phyloP scores from a whole-genome alignment of 1,140 invertebrate species.

The Antheraea mylitta region DNA sequence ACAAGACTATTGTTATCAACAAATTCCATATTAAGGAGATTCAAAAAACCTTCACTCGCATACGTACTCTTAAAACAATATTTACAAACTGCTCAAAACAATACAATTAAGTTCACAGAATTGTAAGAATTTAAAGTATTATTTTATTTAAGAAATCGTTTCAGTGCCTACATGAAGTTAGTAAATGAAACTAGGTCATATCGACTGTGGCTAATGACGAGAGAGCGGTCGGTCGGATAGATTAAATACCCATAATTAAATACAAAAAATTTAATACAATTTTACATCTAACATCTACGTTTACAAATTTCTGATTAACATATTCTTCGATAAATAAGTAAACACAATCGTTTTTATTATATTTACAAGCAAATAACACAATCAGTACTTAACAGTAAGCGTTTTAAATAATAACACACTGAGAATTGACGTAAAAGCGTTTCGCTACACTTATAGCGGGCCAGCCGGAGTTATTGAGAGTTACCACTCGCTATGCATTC shows the following conservation, averaged over 20 bases:
- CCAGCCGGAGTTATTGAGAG: conserved; percentile 57
- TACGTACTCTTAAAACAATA: conserved; percentile 75
- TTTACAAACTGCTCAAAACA: conserved; percentile 71
- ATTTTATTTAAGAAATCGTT: conserved; percentile 39
- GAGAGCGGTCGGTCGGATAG: conserved; percentile 70
- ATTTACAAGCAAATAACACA: conserved; percentile 77
- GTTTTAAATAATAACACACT: conserved; percentile 77
- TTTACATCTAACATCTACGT: conserved; percentile 75
- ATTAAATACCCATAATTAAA: conserved; percentile 75
- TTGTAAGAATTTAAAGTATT: conserved; percentile 40
- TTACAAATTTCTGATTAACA: conserved; percentile 72
- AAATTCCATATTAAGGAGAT: conserved; percentile 63
- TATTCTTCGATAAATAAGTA: conserved; percentile 75
- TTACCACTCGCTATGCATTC: conserved; percentile 12
- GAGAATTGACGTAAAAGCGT: conserved; percentile 76
- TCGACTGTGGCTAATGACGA: conserved; percentile 67
- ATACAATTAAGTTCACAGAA: conserved; percentile 63
- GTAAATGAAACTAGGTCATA: conserved; percentile 55
- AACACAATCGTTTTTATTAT: conserved; percentile 66
- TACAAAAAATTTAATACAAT: conserved; percentile 77
- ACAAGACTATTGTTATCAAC: conserved; percentile 30
- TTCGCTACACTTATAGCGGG: conserved; percentile 69
- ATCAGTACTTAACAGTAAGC: conserved; percentile 73
- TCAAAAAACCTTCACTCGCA: conserved; percentile 74
- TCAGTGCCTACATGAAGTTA: conserved; percentile 46